Percentiles rank a stretch among this genome's conserved stretches.
Conservation (phyloP, 2,797 vertebrate genomes). For the Sebastes flavidus region DNA sequence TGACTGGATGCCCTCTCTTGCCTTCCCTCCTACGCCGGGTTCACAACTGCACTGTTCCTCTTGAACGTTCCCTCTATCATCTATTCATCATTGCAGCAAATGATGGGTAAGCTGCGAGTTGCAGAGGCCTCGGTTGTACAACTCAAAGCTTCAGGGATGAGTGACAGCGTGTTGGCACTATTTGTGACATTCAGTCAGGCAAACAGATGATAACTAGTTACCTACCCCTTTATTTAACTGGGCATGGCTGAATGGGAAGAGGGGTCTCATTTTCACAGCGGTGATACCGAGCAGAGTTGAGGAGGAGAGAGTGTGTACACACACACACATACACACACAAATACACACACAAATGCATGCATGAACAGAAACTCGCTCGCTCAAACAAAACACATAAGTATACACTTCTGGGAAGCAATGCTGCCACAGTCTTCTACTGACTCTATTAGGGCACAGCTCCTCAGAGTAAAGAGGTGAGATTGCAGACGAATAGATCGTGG, state of each 20-base stretch:
- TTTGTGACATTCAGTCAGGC: slow-evolving; percentile 48
- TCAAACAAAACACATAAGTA: slow-evolving; percentile 5
- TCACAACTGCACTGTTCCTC: slow-evolving; percentile 21
- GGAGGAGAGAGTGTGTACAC: neutral
- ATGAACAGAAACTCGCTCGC: neutral
- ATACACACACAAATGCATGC: neutral
- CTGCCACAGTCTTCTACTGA: slow-evolving; percentile 7
- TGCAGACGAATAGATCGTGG: neutral
- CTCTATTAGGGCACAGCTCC: slow-evolving; percentile 17
- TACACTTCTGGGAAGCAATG: neutral
- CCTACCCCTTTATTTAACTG: slow-evolving; percentile 58
- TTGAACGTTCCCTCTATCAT: slow-evolving; percentile 22
- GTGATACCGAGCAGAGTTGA: slow-evolving; percentile 24
- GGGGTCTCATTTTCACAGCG: slow-evolving; percentile 49
- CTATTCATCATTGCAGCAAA: slow-evolving; percentile 48
- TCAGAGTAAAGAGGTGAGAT: slow-evolving; percentile 32
- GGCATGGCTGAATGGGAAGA: slow-evolving; percentile 31
- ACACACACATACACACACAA: neutral
- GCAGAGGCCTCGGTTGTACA: slow-evolving; percentile 3
- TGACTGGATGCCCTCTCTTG: slow-evolving; percentile 25
- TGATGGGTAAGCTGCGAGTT: slow-evolving; percentile 3
- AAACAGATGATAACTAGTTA: slow-evolving; percentile 49
- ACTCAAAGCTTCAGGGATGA: slow-evolving; percentile 36
- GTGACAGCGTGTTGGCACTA: slow-evolving; percentile 36
- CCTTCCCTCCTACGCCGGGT: slow-evolving; percentile 35